Conservation (phyloP, 1,140 invertebrate species). For the Tetramorium parvispinum region DNA sequence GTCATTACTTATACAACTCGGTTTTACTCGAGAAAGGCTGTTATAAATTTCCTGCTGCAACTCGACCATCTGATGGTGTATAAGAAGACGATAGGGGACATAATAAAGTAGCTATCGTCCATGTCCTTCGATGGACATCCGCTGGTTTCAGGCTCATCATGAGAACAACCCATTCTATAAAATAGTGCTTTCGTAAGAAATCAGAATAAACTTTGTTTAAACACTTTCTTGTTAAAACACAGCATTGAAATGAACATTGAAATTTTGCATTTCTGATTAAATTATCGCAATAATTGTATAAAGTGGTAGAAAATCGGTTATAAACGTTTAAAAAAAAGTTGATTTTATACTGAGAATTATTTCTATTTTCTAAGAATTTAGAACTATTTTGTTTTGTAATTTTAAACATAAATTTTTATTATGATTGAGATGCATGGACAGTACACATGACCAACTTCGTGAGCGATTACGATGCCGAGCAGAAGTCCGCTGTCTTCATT, state of each 20-base stretch:
- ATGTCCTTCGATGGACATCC: slow-evolving; percentile 81
- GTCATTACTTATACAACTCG: slow-evolving; percentile 31
- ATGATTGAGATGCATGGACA: slow-evolving; percentile 60
- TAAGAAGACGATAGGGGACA: slow-evolving; percentile 89
- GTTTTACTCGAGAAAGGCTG: slow-evolving; percentile 89
- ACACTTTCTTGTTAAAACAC: not conserved
- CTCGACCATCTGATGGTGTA: slow-evolving; percentile 88
- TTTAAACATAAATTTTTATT: not conserved
- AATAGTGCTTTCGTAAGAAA: slow-evolving; percentile 3
- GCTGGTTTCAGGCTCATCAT: slow-evolving; percentile 86
- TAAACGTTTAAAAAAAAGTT: not conserved
- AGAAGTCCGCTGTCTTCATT: slow-evolving; percentile 90
- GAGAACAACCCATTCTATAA: slow-evolving; percentile 87
- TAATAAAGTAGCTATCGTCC: slow-evolving; percentile 86
- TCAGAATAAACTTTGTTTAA: not conserved
- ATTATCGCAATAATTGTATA: not conserved
- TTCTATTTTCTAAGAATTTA: not conserved
- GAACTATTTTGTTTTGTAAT: not conserved
- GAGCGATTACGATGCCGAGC: slow-evolving; percentile 89
- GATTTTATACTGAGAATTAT: not conserved
- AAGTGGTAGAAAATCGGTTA: not conserved
- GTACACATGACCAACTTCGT: slow-evolving; percentile 92
- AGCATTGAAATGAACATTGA: not conserved
- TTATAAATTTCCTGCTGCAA: slow-evolving; percentile 89
- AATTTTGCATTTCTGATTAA: not conserved